phyloP scores from a whole-genome alignment of 2,888 invertebrate species.

The Aelia acuminata region DNA sequence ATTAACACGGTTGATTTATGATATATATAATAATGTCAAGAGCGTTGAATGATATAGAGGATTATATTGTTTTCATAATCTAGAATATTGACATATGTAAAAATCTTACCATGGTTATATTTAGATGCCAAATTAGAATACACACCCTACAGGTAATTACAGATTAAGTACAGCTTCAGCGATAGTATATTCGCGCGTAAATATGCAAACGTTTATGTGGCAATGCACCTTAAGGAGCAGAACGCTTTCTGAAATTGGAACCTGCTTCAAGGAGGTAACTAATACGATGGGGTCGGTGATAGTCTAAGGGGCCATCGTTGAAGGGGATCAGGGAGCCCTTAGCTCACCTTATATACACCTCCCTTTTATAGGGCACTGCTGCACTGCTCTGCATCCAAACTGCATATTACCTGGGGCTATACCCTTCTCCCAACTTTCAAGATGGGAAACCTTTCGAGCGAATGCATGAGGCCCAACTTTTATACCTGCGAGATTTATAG shows the following conservation, averaged over 20 bases:
- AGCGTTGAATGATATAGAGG: too few species aligned
- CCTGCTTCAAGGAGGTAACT: not conserved
- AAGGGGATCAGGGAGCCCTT: slow-evolving; percentile 24
- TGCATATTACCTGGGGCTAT: slow-evolving; percentile 49
- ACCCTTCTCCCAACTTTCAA: not conserved
- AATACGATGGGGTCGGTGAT: slow-evolving; percentile 24
- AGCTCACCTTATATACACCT: slow-evolving; percentile 45
- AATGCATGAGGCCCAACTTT: slow-evolving; percentile 29
- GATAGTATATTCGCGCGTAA: not conserved
- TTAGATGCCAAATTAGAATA: not conserved
- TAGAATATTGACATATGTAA: too few species aligned
- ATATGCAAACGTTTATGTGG: not conserved
- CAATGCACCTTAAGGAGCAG: not conserved
- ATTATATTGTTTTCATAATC: too few species aligned
- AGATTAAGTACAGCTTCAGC: not conserved
- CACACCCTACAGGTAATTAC: too few species aligned
- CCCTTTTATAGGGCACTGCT: slow-evolving; percentile 9
- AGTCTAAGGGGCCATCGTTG: slow-evolving; percentile 28
- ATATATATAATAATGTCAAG: too few species aligned
- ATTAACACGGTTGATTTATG: too few species aligned
- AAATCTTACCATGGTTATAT: not conserved
- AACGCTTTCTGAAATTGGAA: not conserved
- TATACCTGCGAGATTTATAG: slow-evolving; percentile 41
- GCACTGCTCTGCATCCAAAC: slow-evolving; percentile 51
- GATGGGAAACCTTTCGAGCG: slow-evolving; percentile 1